Base-by-base conservation (phyloP, 2,888 invertebrate genomes). In the Empis livida region DNA sequence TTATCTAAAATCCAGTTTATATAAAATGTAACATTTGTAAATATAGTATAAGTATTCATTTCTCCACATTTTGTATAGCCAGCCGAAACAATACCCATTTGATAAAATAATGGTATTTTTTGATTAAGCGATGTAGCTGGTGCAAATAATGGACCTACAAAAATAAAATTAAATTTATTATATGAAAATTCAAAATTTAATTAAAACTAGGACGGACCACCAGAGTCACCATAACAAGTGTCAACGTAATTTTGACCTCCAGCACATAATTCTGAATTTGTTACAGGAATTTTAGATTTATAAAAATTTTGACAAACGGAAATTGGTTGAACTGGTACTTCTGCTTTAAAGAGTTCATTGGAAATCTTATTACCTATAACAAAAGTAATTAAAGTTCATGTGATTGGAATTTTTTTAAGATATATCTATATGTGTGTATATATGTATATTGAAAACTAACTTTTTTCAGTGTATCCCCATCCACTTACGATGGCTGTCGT, bases 71-170 rank as follows among this genome's bases (percentile, higher is more conserved):
- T 59, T 0, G 63, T 61, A 0, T 77, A 74, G 0, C 82, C 82
- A 53, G 76, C 76, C 0, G 80, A 80, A 1, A 82, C 81, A 1
- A 82, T 62, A 6, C 82, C 83, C 43, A 59, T 65, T 49, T 67
- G 67, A 3, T 65, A 52, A 20, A 53, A 61, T 9, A 61, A 61
- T 6, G 47, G 44, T 5, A 52, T 53, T 15, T 55, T 13, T 30
- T 27, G 8, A 27, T 8, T 27, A 8, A 27, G n/a, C n/a, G n/a
- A 8, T 27, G 5, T 27, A 27, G 23, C 23, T 0, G 59, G 51
- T 1, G 56, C 44, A 58, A 66, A 35, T 56, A 60, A 35, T 56
- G 61, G 53, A n/a, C n/a, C n/a, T n/a, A n/a, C n/a, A n/a, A n/a
- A n/a, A n/a, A n/a, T n/a, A n/a, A n/a, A n/a, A n/a, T n/a, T n/a